Evolutionary conservation across 30 jellyfish, hydroid and myxozoan species (phyloP).

Genomic region (Catostylus mosaicus): DNA sequence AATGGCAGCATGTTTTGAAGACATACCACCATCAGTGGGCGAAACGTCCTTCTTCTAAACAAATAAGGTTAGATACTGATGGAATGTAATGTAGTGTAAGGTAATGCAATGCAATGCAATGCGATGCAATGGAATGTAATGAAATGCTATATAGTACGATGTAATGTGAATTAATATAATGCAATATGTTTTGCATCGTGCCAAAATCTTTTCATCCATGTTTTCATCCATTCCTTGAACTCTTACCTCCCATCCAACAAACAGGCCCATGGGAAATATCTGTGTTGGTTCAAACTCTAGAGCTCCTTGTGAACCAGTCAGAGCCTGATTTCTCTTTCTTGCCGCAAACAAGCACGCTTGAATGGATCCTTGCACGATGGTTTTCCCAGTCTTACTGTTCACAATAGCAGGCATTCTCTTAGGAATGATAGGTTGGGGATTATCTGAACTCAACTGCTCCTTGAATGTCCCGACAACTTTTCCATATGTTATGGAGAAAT

Average conservation of each 20-base stretch:
- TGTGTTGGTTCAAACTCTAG: conserved; percentile 20
- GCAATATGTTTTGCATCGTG: too few relatives aligned
- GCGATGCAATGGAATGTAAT: too few relatives aligned
- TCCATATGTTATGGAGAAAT: conserved; percentile 9
- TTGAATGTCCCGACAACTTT: conserved; percentile 45
- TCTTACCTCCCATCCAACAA: conserved; percentile 48
- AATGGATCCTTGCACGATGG: conserved; percentile 26
- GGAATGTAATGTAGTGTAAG: too few relatives aligned
- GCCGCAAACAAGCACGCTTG: conserved; percentile 50
- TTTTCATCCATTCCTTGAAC: too few relatives aligned
- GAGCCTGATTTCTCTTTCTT: conserved; percentile 23
- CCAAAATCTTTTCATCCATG: too few relatives aligned
- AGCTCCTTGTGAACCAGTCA: conserved; percentile 35
- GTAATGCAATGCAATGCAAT: too few relatives aligned
- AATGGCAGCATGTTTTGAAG: too few relatives aligned
- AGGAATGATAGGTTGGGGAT: conserved; percentile 34
- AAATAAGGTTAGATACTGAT: too few relatives aligned
- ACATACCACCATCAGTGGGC: too few relatives aligned
- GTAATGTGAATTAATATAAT: too few relatives aligned
- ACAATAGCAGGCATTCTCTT: conserved; percentile 44
- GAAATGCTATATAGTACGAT: too few relatives aligned
- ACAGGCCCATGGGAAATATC: conserved; percentile 20
- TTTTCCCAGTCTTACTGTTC: conserved; percentile 22
- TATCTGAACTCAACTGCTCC: conserved; percentile 8
- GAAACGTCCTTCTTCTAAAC: too few relatives aligned